Conservation (phyloP, 2,113 vertebrate genomes). For the Pachyramphus minor region DNA sequence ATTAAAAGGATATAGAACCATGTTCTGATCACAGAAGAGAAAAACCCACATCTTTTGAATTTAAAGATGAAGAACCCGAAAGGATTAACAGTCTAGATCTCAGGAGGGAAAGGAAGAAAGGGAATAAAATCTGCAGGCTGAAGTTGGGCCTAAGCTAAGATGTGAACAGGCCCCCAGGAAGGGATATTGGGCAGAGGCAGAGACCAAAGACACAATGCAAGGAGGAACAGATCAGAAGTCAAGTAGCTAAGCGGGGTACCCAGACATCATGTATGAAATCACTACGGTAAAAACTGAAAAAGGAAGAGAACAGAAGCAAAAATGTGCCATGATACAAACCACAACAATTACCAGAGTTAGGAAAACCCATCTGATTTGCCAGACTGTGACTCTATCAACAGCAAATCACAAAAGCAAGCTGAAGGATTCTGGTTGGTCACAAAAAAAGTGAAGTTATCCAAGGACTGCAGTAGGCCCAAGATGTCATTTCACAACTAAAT, state of each 20-base stretch:
- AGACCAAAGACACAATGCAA: background rate
- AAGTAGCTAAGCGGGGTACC: background rate
- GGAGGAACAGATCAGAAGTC: background rate
- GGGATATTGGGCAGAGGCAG: background rate
- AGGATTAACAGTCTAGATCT: background rate
- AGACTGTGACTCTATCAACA: background rate
- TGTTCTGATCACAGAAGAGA: background rate
- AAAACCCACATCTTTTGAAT: background rate
- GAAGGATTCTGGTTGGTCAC: background rate
- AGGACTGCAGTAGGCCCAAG: background rate
- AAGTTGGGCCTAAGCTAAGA: background rate
- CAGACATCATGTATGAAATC: background rate
- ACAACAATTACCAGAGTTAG: background rate
- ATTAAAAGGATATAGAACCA: background rate
- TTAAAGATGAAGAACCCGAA: background rate
- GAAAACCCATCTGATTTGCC: background rate
- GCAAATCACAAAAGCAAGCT: background rate
- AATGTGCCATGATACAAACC: background rate
- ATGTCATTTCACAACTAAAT: background rate
- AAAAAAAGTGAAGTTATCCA: background rate
- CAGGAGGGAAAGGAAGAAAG: background rate
- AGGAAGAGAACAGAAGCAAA: background rate
- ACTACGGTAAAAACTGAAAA: background rate
- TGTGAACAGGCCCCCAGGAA: background rate
- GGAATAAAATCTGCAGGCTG: background rate